These are phyloP conservation scores for Nezara viridula DNA, from an alignment of 2,888 invertebrate species.

Conservation along the genomic window DNA sequence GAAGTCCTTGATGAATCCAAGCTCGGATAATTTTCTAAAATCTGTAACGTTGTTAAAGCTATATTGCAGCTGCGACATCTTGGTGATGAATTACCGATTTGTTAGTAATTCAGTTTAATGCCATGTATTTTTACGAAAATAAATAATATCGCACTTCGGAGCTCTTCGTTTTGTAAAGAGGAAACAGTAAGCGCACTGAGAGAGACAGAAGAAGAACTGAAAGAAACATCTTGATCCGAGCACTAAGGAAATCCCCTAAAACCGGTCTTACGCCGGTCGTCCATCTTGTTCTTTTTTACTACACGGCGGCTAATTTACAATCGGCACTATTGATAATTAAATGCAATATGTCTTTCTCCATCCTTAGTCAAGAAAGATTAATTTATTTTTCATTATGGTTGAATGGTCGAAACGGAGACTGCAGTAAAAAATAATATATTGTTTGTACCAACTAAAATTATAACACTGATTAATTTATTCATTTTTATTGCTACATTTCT, in stretches of 20 bases:
- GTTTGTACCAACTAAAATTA: too few relatives aligned
- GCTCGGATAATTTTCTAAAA: too few relatives aligned
- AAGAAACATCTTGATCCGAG: background rate
- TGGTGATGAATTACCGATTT: too few relatives aligned
- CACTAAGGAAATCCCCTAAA: background rate
- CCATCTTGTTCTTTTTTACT: background rate
- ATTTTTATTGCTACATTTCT: too few relatives aligned
- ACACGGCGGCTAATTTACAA: background rate
- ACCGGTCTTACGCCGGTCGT: background rate
- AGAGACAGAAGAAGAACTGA: background rate
- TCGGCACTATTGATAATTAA: background rate
- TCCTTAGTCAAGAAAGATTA: background rate
- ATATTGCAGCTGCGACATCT: too few relatives aligned
- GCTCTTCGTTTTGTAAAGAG: background rate
- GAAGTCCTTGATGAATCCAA: too few relatives aligned
- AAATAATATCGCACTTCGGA: too few relatives aligned
- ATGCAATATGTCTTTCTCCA: background rate
- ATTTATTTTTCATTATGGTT: background rate
- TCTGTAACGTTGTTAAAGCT: too few relatives aligned
- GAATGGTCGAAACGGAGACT: background rate
- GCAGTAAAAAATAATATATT: background rate
- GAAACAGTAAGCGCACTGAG: background rate
- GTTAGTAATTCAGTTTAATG: too few relatives aligned
- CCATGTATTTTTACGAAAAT: too few relatives aligned
- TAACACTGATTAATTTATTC: too few relatives aligned